Conservation (phyloP, 1,140 invertebrate genomes). For the Homarus americanus region DNA sequence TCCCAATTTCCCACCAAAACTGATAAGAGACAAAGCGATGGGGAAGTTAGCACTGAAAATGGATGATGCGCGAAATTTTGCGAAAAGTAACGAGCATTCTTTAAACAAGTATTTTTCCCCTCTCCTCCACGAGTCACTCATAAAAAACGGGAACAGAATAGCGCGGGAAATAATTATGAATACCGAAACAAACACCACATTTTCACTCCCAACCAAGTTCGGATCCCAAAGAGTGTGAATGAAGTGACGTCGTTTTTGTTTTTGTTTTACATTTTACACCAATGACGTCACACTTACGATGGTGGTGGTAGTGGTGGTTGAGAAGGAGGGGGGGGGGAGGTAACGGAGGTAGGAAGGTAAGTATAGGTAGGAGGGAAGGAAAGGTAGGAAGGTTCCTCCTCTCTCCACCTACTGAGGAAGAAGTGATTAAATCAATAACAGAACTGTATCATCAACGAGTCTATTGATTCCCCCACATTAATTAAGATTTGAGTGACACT, state of each 20-base stretch:
- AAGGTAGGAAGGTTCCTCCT: neutral
- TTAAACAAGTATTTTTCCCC: neutral
- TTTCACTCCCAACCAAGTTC: neutral
- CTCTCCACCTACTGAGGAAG: neutral
- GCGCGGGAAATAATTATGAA: neutral
- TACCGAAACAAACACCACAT: neutral
- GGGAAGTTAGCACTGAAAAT: slow-evolving; percentile 54
- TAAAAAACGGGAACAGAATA: neutral
- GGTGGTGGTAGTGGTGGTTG: no score
- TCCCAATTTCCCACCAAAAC: slow-evolving; percentile 67
- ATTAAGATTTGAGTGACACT: slow-evolving; percentile 61
- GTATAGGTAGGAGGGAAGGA: no score
- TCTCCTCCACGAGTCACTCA: neutral
- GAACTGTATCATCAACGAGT: slow-evolving; percentile 38
- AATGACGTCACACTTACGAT: slow-evolving; percentile 34
- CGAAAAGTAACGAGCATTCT: slow-evolving; percentile 43
- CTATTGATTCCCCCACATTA: slow-evolving; percentile 53
- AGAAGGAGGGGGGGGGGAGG: no score
- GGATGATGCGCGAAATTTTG: slow-evolving; percentile 53
- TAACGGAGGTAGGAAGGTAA: no score
- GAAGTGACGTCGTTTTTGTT: neutral
- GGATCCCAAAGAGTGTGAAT: no score
- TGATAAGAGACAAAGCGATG: slow-evolving; percentile 68
- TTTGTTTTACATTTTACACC: neutral
- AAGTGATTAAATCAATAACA: slow-evolving; percentile 57